Evolutionary conservation across 23 tunicate genomes (phyloP), one percentile per base, ranked within the genome.

Genomic region (Oikopleura dioica): DNA sequence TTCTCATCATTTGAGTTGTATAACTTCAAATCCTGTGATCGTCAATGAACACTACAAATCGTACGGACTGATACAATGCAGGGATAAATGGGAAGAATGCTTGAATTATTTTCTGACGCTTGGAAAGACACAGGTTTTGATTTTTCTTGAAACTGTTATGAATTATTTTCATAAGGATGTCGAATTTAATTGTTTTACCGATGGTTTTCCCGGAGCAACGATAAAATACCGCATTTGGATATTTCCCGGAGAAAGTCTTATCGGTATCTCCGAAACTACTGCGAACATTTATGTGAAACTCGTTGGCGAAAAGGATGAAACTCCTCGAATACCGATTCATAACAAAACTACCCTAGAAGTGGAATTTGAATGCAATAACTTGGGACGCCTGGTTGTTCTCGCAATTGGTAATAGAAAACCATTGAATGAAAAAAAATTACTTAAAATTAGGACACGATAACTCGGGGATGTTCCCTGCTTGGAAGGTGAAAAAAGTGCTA

Each of bases 1-100:
- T 24, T 16, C 72, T 24, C 26, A 63, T 63, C 72, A 63, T 63
- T 63, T 63, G 72, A 63, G 72, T 63, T 16, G 16, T 12, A 63
- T 63, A 23, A 63, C 72, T 31, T 63, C 72, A 31, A 63, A 63
- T 63, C 72, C 72, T 24, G 72, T 63, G 16, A 63, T 63, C 26
- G 76, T 34, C 68, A 82, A 85, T 35, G 63, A 35, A 34, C 87
- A 86, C 82, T 94, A 94, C 83, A 94, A 94, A 78, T 78, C 78
- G 37, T 94, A 94, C 69, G 87, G 95, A 30, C 36, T 94, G 33
- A 78, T 94, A 1, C 88, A 89, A 81, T 94, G 99, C 68, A 83
- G 79, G 36, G 99, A 94, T 38, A 78, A 94, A 36, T 77, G 88
- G n/a, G 88, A 94, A 38, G 87, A 94, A 75, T 94, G 87, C 51